Conservation (phyloP, 2,797 vertebrate species). For the Myripristis murdjan region DNA sequence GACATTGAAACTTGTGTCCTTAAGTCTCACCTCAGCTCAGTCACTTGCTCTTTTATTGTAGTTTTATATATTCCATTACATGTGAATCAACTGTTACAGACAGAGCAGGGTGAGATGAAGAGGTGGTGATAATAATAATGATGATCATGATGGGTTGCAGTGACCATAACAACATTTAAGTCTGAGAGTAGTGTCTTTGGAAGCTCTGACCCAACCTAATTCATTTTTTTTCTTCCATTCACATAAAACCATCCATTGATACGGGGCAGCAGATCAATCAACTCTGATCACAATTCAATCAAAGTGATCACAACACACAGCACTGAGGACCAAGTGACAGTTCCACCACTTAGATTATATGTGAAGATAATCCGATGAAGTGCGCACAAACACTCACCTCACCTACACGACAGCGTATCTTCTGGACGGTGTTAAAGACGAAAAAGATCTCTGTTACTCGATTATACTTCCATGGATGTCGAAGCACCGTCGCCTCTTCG, state of each 20-base stretch:
- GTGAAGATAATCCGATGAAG: constrained; percentile 67
- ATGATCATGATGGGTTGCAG: neutral
- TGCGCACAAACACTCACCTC: constrained; percentile 65
- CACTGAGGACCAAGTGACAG: constrained; percentile 18
- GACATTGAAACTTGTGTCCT: too few relatives aligned
- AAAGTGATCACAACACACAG: constrained; percentile 15
- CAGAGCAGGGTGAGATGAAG: too few relatives aligned
- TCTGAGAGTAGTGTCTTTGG: neutral
- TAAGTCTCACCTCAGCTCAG: neutral
- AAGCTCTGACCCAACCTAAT: neutral
- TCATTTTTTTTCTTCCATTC: neutral
- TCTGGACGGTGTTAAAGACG: neutral
- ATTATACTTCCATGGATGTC: constrained; percentile 29
- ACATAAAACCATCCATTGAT: neutral
- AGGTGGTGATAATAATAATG: neutral
- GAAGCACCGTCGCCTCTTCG: constrained; percentile 38
- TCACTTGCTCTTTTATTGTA: too few relatives aligned
- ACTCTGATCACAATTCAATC: neutral
- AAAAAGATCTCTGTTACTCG: constrained; percentile 18
- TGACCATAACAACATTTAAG: neutral
- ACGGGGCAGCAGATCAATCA: too few relatives aligned
- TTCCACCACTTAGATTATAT: constrained; percentile 51
- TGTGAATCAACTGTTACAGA: too few relatives aligned
- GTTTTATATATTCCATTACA: too few relatives aligned
- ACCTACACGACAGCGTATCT: constrained; percentile 46